These are phyloP conservation scores for Lycaon pictus DNA, from an alignment of 2,113 vertebrate genomes.

Conservation along the genomic window DNA sequence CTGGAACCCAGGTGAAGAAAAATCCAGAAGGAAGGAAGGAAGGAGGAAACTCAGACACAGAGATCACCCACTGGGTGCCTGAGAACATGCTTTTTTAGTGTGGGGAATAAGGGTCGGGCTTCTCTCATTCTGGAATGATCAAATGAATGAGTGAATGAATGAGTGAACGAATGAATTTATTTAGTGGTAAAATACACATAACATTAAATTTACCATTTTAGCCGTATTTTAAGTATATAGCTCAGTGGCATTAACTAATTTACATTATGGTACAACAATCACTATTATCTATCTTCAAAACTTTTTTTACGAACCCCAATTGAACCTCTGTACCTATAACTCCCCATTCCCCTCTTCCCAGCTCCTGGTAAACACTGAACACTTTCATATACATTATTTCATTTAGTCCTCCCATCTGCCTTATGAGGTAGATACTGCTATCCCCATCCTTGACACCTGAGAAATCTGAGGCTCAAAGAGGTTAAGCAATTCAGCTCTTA, in stretches of 20 bases:
- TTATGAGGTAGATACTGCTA: background rate
- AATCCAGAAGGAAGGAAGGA: background rate
- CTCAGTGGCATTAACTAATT: background rate
- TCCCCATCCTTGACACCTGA: conserved; percentile 1
- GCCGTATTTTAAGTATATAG: background rate
- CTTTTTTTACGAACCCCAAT: background rate
- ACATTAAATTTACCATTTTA: background rate
- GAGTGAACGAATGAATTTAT: background rate
- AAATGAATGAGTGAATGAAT: background rate
- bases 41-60: background rate
- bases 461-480: conserved; percentile 1
- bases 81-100: background rate
- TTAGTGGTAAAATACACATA: background rate
- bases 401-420: background rate
- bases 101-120: too few relatives aligned
- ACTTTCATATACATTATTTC: background rate
- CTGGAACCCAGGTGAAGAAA: conserved; percentile 29
- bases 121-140: background rate
- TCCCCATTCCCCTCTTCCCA: background rate
- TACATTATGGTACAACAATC: background rate
- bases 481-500: background rate
- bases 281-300: background rate
- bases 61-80: background rate
- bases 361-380: background rate
- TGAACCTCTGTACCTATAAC: background rate